These are phyloP conservation scores for Caranx ignobilis DNA, from an alignment of 2,113 vertebrate species.

Conservation along the genomic window DNA sequence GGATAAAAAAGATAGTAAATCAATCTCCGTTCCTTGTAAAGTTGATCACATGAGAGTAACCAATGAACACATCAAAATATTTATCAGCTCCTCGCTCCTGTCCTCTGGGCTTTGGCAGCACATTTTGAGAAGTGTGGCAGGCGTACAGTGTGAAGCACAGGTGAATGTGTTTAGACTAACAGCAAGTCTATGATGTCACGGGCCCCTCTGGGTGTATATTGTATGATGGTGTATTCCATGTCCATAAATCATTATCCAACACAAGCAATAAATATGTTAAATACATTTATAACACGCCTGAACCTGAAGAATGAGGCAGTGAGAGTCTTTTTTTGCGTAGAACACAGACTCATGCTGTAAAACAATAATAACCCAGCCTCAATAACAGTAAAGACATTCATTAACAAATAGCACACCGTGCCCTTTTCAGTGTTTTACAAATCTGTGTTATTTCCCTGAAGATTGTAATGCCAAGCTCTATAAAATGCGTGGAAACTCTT, in stretches of 20 bases:
- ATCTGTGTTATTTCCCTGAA: slow-evolving; percentile 71
- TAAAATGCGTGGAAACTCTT: slow-evolving; percentile 78
- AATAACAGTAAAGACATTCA: slow-evolving; percentile 54
- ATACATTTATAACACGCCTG: not conserved
- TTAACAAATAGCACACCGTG: slow-evolving; percentile 52
- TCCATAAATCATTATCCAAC: not conserved
- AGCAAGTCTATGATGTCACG: too few species aligned
- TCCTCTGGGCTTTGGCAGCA: not conserved
- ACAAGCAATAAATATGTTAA: not conserved
- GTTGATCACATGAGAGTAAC: too few species aligned
- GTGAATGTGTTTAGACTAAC: not conserved
- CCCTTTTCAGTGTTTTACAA: slow-evolving; percentile 51
- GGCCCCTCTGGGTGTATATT: not conserved
- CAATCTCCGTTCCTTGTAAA: too few species aligned
- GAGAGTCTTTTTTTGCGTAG: slow-evolving; percentile 15
- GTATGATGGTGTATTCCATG: not conserved
- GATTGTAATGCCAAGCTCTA: slow-evolving; percentile 62
- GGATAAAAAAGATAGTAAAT: too few species aligned
- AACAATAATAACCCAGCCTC: slow-evolving; percentile 45
- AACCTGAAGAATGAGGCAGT: not conserved
- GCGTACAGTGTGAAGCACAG: not conserved
- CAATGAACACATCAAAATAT: too few species aligned
- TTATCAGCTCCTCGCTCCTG: not conserved
- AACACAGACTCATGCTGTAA: slow-evolving; percentile 44
- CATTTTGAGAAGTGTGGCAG: not conserved